Percentiles rank a stretch among this genome's conserved stretches.
Evolutionary conservation across 2,113 vertebrate species (phyloP).

Genomic region (Brachypodius melanocephalos): DNA sequence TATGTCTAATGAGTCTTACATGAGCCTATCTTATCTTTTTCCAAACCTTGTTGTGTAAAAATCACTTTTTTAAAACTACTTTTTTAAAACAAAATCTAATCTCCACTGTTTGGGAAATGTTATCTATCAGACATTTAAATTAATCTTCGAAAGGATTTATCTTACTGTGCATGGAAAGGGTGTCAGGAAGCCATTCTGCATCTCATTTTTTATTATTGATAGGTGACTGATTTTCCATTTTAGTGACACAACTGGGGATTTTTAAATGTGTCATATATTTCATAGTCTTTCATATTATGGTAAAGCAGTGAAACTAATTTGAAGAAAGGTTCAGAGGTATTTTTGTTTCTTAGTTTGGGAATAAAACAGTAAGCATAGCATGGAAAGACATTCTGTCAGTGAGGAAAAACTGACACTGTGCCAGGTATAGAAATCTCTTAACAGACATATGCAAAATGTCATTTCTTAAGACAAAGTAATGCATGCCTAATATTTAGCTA

Average conservation of each 20-base stretch:
- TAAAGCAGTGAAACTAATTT: neutral
- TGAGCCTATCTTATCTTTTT: neutral
- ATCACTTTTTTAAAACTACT: neutral
- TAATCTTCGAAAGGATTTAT: neutral
- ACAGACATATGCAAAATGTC: neutral
- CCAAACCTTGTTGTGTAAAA: neutral
- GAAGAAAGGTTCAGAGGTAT: neutral
- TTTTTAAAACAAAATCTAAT: neutral
- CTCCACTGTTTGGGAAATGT: neutral
- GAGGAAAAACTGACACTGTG: neutral
- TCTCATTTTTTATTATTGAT: neutral
- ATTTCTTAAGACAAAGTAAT: neutral
- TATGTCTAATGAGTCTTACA: neutral
- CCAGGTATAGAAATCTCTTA: neutral
- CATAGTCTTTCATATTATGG: neutral
- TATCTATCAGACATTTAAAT: neutral
- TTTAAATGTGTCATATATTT: neutral
- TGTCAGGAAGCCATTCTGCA: neutral
- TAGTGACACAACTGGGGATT: neutral
- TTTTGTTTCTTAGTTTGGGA: neutral
- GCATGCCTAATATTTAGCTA: neutral
- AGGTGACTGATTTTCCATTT: neutral
- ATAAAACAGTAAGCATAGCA: neutral
- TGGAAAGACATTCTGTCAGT: neutral
- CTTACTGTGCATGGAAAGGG: neutral